Evolutionary conservation across 2,113 vertebrate species (phyloP).

Genomic region (Pontoporia blainvillei): DNA sequence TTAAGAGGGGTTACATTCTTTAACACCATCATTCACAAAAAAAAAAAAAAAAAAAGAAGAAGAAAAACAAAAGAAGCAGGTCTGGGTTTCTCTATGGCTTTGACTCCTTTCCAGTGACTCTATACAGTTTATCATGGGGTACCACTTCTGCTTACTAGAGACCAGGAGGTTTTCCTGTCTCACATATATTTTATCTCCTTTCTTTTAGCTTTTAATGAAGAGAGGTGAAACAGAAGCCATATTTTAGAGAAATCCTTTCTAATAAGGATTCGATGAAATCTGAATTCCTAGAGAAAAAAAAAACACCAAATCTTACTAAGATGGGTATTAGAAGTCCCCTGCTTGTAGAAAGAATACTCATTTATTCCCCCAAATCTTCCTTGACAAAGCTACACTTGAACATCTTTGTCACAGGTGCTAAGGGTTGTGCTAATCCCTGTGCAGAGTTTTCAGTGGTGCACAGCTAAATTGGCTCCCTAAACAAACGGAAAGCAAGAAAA

Average conservation of each 20-base stretch:
- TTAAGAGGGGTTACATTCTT: conserved; percentile 80
- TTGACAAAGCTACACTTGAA: background rate
- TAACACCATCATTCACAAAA: conserved; percentile 60
- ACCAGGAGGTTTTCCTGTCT: conserved; percentile 36
- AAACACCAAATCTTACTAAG: background rate
- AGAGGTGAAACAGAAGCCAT: background rate
- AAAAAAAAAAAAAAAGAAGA: background rate
- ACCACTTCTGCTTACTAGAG: conserved; percentile 57
- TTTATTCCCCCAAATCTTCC: background rate
- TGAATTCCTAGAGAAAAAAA: background rate
- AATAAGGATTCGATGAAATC: background rate
- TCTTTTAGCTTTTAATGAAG: conserved; percentile 42
- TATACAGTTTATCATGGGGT: conserved; percentile 25
- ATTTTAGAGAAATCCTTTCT: conserved; percentile 32
- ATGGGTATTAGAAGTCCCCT: background rate
- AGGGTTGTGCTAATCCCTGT: background rate
- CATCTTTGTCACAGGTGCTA: background rate
- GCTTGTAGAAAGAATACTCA: background rate
- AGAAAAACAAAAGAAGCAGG: background rate
- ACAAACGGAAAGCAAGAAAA: background rate
- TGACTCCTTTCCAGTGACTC: conserved; percentile 19
- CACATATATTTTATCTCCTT: background rate
- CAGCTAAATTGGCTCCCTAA: background rate
- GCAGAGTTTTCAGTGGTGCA: background rate
- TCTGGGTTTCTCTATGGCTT: conserved; percentile 48